A percentile compares a stretch with the other conserved stretches of the same genome.
phyloP scores from a whole-genome alignment of 2,797 vertebrate genomes.

The Poecilia picta region DNA sequence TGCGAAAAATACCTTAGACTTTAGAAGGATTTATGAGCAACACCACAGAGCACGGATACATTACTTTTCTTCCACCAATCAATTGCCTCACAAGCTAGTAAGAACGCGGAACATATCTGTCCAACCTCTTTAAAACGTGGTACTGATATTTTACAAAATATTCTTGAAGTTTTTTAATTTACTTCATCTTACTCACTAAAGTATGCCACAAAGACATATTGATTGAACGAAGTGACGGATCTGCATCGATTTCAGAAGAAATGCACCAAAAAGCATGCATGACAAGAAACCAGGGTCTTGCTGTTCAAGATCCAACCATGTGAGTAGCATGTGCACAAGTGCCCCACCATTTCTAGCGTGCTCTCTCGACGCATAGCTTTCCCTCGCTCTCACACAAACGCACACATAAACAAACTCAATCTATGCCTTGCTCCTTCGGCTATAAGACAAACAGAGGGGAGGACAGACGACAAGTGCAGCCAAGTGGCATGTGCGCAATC shows the following conservation, averaged over 20 bases:
- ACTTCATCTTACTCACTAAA: not conserved
- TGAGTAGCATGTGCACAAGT: constrained; percentile 60
- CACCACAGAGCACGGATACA: not conserved
- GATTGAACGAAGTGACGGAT: constrained; percentile 49
- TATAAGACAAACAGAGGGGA: constrained; percentile 72
- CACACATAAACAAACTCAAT: constrained; percentile 36
- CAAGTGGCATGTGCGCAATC: constrained; percentile 76
- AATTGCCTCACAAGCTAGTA: not conserved
- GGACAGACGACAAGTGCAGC: constrained; percentile 62
- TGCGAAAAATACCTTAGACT: not conserved
- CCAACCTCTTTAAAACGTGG: not conserved
- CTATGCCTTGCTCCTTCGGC: constrained; percentile 49
- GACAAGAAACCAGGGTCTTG: constrained; percentile 58
- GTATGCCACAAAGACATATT: constrained; percentile 39
- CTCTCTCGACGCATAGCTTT: not conserved
- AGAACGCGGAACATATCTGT: not conserved
- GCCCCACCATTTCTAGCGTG: constrained; percentile 26
- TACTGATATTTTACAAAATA: not conserved
- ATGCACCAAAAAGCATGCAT: constrained; percentile 39
- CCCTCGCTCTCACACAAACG: constrained; percentile 31
- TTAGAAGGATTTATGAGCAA: not conserved
- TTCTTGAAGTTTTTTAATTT: not conserved
- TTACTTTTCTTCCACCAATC: not conserved
- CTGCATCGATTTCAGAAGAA: constrained; percentile 40
- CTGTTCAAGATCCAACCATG: constrained; percentile 53